Conservation (phyloP, 2,888 invertebrate species). For the Leistus spinibarbis region DNA sequence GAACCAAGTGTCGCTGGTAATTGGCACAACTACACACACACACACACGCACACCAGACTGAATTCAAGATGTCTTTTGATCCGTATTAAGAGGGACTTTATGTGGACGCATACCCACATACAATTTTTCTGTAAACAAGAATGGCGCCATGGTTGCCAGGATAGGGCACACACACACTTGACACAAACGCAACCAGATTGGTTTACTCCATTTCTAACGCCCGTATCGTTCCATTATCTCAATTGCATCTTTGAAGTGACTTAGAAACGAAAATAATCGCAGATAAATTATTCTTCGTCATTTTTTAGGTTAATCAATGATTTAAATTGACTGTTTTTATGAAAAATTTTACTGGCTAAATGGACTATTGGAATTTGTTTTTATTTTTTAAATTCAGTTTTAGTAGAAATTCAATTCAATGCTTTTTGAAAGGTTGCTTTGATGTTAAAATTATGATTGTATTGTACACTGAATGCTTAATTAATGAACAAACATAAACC, state of each 20-base stretch:
- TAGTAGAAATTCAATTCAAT: not conserved
- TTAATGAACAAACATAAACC: not conserved
- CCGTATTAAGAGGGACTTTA: constrained; percentile 39
- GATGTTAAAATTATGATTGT: not conserved
- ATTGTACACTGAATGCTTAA: not conserved
- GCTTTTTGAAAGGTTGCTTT: not conserved
- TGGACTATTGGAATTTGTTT: too few species aligned
- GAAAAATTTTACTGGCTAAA: not conserved
- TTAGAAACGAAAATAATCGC: too few species aligned
- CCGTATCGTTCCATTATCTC: too few species aligned
- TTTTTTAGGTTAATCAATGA: not conserved
- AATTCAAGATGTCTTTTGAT: constrained; percentile 44
- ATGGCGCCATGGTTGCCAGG: not conserved
- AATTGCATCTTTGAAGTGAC: too few species aligned
- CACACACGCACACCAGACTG: constrained; percentile 20
- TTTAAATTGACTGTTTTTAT: not conserved
- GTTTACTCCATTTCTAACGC: too few species aligned
- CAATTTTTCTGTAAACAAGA: not conserved
- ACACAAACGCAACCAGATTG: too few species aligned
- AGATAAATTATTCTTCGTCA: too few species aligned
- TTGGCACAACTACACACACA: constrained; percentile 42
- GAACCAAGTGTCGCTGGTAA: constrained; percentile 38
- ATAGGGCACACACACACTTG: too few species aligned
- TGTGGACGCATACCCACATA: not conserved
- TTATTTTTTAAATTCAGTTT: not conserved